Evolutionary conservation across 2,113 vertebrate genomes (phyloP), one percentile per base, ranked within the genome.

Genomic region (Melierax canorus): DNA sequence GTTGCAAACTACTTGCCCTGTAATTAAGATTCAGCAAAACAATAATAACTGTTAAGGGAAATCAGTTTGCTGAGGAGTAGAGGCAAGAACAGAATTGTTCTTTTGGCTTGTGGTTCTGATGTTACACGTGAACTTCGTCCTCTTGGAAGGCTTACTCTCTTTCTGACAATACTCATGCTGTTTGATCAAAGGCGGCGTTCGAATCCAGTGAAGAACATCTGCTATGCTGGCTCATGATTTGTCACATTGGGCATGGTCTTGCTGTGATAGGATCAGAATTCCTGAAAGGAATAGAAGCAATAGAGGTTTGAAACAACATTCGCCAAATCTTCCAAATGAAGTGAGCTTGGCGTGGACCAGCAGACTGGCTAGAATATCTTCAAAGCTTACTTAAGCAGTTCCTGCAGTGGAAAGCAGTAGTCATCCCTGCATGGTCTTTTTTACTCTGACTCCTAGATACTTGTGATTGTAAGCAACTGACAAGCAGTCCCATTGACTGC

Each of bases 161-260:
- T 69, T 86, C 56, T 85, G 51, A 72, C 27, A 55, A 18, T 79
- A 62, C 24, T 24, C 32, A 38, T 0, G 0, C 13, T 67, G 18
- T 60, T 91, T 87, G 91, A 92, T 92, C 68, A 85, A 92, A 95
- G 34, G 62, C 85, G 51, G 21, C 2, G 5, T 84, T 64, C 0
- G 0, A 64, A 62, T 95, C 53, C 34, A 55, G 12, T 19, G 43
- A 85, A 74, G 30, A 94, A 60, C 71, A 60, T 76, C 62, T 88
- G 78, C 39, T 64, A 3, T 64, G 43, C 74, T 79, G 90, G 32
- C 45, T 94, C 27, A 20, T 73, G 21, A 45, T 60, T 88, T 79
- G 32, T 55, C 55, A 59, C 0, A 0, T 7, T 92, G 27, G 62
- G 26, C 24, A 64, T 1, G 1, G 45, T 38, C 58, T 74, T 68